These are phyloP conservation scores for Otolemur crassicaudatus DNA, from an alignment of 2,797 vertebrate species.

Conservation along the genomic window DNA sequence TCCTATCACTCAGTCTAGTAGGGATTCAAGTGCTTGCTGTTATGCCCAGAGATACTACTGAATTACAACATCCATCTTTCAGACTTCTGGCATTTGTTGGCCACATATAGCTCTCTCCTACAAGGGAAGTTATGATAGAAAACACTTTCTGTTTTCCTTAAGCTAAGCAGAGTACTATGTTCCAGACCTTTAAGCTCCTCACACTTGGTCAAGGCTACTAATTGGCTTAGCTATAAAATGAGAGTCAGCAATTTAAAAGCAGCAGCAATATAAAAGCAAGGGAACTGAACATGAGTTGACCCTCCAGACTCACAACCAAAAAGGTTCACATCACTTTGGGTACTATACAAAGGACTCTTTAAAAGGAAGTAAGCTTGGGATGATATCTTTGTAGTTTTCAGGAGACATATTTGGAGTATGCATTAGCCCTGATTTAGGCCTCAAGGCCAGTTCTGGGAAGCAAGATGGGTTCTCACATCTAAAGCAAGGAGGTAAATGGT, in stretches of 20 bases:
- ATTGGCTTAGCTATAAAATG: conserved; percentile 72
- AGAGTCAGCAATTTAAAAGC: conserved; percentile 69
- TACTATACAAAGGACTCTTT: background rate
- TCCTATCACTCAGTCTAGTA: background rate
- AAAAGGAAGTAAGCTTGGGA: conserved; percentile 35
- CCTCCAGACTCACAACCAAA: background rate
- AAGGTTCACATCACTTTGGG: background rate
- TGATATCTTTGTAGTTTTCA: conserved; percentile 19
- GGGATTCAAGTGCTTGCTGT: background rate
- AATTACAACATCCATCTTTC: background rate
- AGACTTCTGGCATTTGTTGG: background rate
- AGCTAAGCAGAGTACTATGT: background rate
- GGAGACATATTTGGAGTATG: background rate
- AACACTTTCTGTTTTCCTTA: conserved; percentile 52
- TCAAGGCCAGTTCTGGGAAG: conserved; percentile 20
- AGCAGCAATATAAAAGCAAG: background rate
- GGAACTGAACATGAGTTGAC: background rate
- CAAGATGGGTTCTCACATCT: background rate
- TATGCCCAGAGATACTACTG: background rate
- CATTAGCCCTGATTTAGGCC: conserved; percentile 18
- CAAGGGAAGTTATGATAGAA: conserved; percentile 36
- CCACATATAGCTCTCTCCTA: background rate
- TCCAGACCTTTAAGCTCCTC: conserved; percentile 2
- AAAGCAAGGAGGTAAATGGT: conserved; percentile 24
- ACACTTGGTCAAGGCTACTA: background rate